These are phyloP conservation scores for Hydrozoanthus tunicans DNA, from an alignment of 64 coral and sea anemone genomes.

Conservation along the genomic window DNA sequence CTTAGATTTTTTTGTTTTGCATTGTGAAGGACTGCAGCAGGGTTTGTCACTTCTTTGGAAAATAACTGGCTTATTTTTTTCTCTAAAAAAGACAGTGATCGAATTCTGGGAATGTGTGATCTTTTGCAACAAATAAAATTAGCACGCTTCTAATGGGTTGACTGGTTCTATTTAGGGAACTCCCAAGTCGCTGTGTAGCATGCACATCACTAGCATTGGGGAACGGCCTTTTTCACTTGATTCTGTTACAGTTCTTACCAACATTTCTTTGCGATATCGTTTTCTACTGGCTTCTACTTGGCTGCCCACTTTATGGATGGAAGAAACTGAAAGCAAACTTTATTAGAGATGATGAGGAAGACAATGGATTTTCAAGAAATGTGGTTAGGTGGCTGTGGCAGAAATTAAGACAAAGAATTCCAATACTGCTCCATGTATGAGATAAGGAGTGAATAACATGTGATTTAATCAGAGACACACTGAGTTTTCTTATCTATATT, in stretches of 20 bases:
- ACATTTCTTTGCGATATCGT: slow-evolving; percentile 69
- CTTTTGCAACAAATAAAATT: no score
- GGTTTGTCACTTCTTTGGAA: no score
- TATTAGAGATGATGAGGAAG: background rate
- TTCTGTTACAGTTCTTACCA: slow-evolving; percentile 75
- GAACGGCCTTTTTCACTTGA: slow-evolving; percentile 74
- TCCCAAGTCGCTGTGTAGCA: slow-evolving; percentile 42
- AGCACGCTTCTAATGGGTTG: background rate
- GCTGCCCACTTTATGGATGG: slow-evolving; percentile 78
- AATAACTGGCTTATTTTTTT: no score
- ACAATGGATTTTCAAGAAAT: slow-evolving; percentile 24
- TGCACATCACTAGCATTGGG: slow-evolving; percentile 39
- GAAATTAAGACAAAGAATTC: slow-evolving; percentile 40
- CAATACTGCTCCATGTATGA: slow-evolving; percentile 14
- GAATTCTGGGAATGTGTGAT: no score
- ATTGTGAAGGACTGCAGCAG: no score
- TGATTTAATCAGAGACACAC: background rate
- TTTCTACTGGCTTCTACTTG: slow-evolving; percentile 91
- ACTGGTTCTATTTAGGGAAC: slow-evolving; percentile 54
- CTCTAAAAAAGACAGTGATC: no score
- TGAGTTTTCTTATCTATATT: no score
- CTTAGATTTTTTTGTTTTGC: no score
- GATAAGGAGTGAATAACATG: background rate
- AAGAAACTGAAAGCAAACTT: slow-evolving; percentile 58
- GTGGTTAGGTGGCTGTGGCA: slow-evolving; percentile 73